phyloP scores from a whole-genome alignment of 2,888 invertebrate genomes.

The Hetaerina titia region DNA sequence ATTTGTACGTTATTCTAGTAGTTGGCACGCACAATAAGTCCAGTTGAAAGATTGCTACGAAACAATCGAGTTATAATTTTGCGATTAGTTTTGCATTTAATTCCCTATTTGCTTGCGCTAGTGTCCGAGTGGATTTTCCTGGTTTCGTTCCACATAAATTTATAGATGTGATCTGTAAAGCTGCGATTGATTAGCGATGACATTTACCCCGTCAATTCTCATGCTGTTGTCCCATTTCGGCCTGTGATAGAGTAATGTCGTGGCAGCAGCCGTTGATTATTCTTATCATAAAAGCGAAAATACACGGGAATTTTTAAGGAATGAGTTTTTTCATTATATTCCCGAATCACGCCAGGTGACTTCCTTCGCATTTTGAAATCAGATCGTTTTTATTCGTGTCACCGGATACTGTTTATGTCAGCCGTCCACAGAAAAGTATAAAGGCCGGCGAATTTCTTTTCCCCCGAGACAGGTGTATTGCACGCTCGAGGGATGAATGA shows the following conservation, averaged over 20 bases:
- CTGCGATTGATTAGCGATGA: no score
- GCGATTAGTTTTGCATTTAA: no score
- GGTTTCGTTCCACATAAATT: no score
- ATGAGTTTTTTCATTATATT: neutral
- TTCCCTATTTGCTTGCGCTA: no score
- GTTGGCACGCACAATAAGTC: no score
- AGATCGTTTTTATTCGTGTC: neutral
- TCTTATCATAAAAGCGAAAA: neutral
- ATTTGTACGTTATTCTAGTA: no score
- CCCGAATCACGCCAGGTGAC: neutral
- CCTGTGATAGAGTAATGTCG: neutral
- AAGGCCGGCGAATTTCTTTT: neutral
- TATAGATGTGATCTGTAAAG: no score
- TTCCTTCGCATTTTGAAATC: constrained; percentile 4
- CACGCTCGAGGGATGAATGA: neutral
- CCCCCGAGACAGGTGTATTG: constrained; percentile 1
- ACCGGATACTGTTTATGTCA: neutral
- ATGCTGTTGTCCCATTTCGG: neutral
- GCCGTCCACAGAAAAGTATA: neutral
- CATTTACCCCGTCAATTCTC: no score
- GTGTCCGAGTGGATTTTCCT: no score
- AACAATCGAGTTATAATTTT: no score
- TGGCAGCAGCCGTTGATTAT: neutral
- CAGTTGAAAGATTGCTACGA: no score
- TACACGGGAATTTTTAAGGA: neutral